A percentile compares a stretch with the other conserved stretches of the same genome.
Conservation (phyloP, 2,797 vertebrate genomes). For the Neostethus bicornis region DNA sequence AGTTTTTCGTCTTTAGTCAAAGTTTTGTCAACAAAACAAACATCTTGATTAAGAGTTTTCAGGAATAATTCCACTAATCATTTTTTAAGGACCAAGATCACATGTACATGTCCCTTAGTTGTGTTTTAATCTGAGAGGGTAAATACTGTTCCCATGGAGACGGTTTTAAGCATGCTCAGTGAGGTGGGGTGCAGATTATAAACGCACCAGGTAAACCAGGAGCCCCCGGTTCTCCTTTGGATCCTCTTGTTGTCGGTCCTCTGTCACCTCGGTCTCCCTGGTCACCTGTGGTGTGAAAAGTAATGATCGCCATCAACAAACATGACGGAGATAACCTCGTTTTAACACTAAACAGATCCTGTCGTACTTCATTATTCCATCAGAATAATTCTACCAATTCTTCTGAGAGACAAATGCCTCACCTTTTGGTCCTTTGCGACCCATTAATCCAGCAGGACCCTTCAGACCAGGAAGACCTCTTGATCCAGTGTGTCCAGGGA, state of each 20-base stretch:
- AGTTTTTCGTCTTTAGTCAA: too few relatives aligned
- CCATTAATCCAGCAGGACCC: conserved; percentile 88
- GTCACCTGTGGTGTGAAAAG: conserved; percentile 81
- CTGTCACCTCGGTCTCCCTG: conserved; percentile 90
- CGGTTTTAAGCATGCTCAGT: neutral
- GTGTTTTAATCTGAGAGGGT: too few relatives aligned
- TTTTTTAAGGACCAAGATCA: too few relatives aligned
- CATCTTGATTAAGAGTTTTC: too few relatives aligned
- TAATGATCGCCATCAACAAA: neutral
- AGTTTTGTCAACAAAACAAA: too few relatives aligned
- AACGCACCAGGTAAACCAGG: conserved; percentile 88
- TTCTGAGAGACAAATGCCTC: conserved; percentile 40
- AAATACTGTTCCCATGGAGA: too few relatives aligned
- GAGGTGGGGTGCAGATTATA: neutral
- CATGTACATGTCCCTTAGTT: too few relatives aligned
- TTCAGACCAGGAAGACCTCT: conserved; percentile 94
- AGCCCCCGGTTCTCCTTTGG: conserved; percentile 87
- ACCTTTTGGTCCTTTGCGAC: conserved; percentile 92
- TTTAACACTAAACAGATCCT: neutral
- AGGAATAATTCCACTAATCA: too few relatives aligned
- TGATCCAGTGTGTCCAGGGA: conserved; percentile 89
- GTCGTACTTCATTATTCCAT: neutral
- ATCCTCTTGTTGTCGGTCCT: conserved; percentile 86
- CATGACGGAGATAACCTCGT: conserved; percentile 9
- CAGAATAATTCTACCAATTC: too few relatives aligned